A percentile compares a stretch with the other conserved stretches of the same genome.
Evolutionary conservation across 2,888 invertebrate species (phyloP).

Genomic region (Orthonevra nobilis): DNA sequence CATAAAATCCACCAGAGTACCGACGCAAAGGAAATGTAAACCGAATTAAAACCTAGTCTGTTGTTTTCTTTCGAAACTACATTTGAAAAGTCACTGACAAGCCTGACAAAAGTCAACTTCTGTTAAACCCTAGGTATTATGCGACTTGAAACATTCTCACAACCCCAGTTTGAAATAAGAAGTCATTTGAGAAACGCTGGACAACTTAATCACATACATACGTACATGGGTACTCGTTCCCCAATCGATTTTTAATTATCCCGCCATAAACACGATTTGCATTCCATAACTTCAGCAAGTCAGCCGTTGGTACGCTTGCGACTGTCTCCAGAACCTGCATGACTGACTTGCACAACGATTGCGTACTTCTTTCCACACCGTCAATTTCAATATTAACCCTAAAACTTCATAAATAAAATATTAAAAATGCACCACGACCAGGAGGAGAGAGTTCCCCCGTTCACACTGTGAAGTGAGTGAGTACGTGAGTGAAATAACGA

Average conservation of each 20-base stretch:
- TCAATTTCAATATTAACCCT: constrained; percentile 56
- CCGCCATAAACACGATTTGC: constrained; percentile 27
- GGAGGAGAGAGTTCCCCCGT: not conserved
- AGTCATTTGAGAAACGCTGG: constrained; percentile 7
- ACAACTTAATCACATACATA: constrained; percentile 14
- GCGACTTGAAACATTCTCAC: no score
- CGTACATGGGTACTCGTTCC: no score
- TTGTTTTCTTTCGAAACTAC: no score
- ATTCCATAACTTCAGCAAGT: not conserved
- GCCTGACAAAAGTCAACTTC: no score
- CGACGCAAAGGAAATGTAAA: no score
- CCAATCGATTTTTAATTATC: constrained; percentile 44
- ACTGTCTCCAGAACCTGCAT: constrained; percentile 2
- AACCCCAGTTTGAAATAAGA: no score
- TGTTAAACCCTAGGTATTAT: no score
- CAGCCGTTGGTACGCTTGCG: no score
- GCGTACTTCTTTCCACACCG: constrained; percentile 48
- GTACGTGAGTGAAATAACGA: constrained; percentile 52
- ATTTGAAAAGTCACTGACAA: no score
- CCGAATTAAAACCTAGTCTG: no score
- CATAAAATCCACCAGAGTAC: no score
- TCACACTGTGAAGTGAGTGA: constrained; percentile 44
- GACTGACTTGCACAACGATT: constrained; percentile 7
- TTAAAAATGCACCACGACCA: constrained; percentile 33
- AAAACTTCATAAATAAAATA: constrained; percentile 55